Evolutionary conservation across 2,797 vertebrate species (phyloP).

Genomic region (Betta splendens): DNA sequence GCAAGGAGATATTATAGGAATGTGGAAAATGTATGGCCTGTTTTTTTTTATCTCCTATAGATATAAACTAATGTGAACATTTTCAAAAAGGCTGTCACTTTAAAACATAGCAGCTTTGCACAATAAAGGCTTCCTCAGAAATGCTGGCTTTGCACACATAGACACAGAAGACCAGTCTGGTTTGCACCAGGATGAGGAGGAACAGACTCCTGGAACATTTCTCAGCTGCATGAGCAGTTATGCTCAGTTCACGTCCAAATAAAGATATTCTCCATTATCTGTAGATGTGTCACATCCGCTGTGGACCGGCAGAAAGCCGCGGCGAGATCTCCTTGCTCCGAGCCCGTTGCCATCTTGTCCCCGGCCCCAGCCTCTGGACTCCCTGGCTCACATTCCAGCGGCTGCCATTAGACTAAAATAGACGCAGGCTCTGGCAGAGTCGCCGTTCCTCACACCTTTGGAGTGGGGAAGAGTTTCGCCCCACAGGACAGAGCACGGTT

Average conservation of each 20-base stretch:
- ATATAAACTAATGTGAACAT: conserved; percentile 51
- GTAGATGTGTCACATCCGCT: conserved; percentile 36
- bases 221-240: conserved; percentile 56
- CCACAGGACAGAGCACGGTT: conserved; percentile 35
- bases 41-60: conserved; percentile 61
- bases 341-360: conserved; percentile 35
- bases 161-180: conserved; percentile 15
- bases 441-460: conserved; percentile 42
- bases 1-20: conserved; percentile 27
- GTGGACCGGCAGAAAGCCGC: conserved; percentile 35
- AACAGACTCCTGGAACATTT: conserved; percentile 43
- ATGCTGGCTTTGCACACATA: conserved; percentile 39
- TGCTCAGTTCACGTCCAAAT: conserved; percentile 52
- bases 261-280: conserved; percentile 57
- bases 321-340: conserved; percentile 20
- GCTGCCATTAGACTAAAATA: conserved; percentile 56
- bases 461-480: conserved; percentile 44
- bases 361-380: conserved; percentile 37
- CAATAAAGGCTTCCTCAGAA: conserved; percentile 49
- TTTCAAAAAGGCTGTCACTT: conserved; percentile 38
- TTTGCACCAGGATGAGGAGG: conserved; percentile 22
- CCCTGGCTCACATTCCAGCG: conserved; percentile 50
- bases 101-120: conserved; percentile 46
- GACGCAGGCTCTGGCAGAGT: conserved; percentile 33
- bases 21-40: conserved; percentile 52